phyloP scores from a whole-genome alignment of 2,888 invertebrate species.

The Herminia tarsipennalis region DNA sequence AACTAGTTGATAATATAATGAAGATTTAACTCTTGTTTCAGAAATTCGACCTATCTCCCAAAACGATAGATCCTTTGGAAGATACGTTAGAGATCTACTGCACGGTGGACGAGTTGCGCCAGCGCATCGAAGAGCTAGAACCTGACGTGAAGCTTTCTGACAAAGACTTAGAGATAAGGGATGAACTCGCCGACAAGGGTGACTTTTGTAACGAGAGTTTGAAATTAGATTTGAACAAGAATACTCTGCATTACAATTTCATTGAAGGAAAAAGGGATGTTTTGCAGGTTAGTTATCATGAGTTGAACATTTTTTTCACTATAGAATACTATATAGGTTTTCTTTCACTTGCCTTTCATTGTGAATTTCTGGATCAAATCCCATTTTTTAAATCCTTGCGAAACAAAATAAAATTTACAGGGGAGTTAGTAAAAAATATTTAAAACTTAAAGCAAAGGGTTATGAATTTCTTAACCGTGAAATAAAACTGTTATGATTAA shows the following conservation, averaged over 20 bases:
- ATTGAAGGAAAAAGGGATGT: slow-evolving; percentile 80
- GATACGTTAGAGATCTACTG: slow-evolving; percentile 88
- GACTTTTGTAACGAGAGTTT: slow-evolving; percentile 27
- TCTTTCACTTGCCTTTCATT: too few relatives aligned
- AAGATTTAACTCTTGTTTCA: slow-evolving; percentile 47
- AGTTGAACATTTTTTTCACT: background rate
- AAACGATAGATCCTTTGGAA: slow-evolving; percentile 81
- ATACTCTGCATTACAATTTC: slow-evolving; percentile 78
- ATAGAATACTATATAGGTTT: too few relatives aligned
- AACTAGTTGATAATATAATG: background rate
- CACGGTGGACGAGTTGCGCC: slow-evolving; percentile 87
- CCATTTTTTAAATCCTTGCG: too few relatives aligned
- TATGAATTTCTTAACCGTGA: too few relatives aligned
- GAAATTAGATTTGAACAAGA: slow-evolving; percentile 69
- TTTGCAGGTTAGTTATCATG: slow-evolving; percentile 63
- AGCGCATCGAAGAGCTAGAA: slow-evolving; percentile 79
- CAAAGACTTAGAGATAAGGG: slow-evolving; percentile 40
- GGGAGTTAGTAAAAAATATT: too few relatives aligned
- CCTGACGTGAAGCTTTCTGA: slow-evolving; percentile 68
- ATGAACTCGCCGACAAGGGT: slow-evolving; percentile 54
- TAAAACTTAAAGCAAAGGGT: too few relatives aligned
- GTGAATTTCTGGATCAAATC: too few relatives aligned
- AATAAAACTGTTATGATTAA: too few relatives aligned
- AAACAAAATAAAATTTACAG: too few relatives aligned
- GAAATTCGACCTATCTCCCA: slow-evolving; percentile 80